These are phyloP conservation scores for Mormyrus hasselquistii DNA, from an alignment of 2,797 vertebrate species.

Conservation along the genomic window DNA sequence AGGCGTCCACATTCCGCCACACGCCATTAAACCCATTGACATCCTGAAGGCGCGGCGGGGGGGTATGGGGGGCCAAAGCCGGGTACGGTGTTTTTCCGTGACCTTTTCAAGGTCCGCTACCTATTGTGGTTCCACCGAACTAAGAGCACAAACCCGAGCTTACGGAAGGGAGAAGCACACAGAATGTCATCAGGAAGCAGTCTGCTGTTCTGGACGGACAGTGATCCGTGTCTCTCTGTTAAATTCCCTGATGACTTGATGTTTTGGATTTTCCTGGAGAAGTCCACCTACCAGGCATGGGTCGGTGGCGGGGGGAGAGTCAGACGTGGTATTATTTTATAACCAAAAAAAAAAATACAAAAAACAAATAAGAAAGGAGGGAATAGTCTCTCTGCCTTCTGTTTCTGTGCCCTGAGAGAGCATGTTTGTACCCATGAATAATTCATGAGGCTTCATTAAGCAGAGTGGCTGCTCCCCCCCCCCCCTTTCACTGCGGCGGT, in stretches of 20 bases:
- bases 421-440: constrained; percentile 36
- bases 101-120: constrained; percentile 31
- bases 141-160: neutral
- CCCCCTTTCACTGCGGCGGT: constrained; percentile 45
- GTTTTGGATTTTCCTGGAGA: neutral
- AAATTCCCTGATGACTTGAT: neutral
- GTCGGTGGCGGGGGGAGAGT: constrained; percentile 38
- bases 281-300: neutral
- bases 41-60: constrained; percentile 29
- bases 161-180: neutral
- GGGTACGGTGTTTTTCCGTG: constrained; percentile 12
- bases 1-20: constrained; percentile 50
- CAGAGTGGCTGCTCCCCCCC: constrained; percentile 32
- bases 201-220: neutral
- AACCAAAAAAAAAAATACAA: constrained; percentile 50
- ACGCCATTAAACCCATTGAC: constrained; percentile 39
- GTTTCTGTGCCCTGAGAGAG: constrained; percentile 56
- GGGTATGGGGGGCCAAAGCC: neutral
- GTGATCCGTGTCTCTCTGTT: neutral
- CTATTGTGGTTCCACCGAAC: neutral
- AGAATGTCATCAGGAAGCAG: neutral
- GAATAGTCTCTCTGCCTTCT: constrained; percentile 61
- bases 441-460: constrained; percentile 32
- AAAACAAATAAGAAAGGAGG: constrained; percentile 64
- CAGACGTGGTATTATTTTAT: constrained; percentile 59